Base-by-base conservation (phyloP, 2,888 invertebrate genomes). In the Drosophila ustulata region DNA sequence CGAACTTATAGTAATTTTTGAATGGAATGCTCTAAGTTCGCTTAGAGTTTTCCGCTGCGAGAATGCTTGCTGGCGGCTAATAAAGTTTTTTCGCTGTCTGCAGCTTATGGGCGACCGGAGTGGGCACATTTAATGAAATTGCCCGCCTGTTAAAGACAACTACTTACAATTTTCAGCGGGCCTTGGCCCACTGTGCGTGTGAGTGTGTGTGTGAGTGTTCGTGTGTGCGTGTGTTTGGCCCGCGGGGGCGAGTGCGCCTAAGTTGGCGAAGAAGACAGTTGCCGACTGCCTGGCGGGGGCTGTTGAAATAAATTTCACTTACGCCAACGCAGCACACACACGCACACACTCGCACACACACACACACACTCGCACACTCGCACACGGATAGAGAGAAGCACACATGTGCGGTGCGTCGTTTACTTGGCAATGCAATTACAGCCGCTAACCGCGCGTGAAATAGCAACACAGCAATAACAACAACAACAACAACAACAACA, bases 341-440 rank as follows among this genome's bases (percentile, higher is more conserved):
- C 53, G 34, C 9, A 59, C 47, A 66, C 55, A 13, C 51, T 43
- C 43, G 39, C 53, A 45, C 39, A 23, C 47, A 18, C 46, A 30
- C 56, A 46, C 41, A 45, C 9, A 32, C 25, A 45, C 50, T 13
- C 11, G 47, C 51, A 67, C 58, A 41, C 53, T 34, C 53, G 39
- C 39, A 23, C 47, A 25, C 43, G 26, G 52, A 46, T 37, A 45
- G 8, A 37, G 18, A 41, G 41, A 26, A 52, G 43, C 45, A 45
- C 13, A 37, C 25, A 45, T 65, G 69, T 74, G 79, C 67, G 74
- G 76, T 71, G 82, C 82, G 77, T 75, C 88, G 85, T 84, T 84
- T 82, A 87, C 82, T 83, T 82, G 88, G 88, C 83, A 83, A 85
- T 84, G 83, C 88, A 83, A 83, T 87, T 83, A 83, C 88, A 78